Evolutionary conservation across 2,113 vertebrate species (phyloP), one percentile per base, ranked within the genome.

Genomic region (Marmota monax): DNA sequence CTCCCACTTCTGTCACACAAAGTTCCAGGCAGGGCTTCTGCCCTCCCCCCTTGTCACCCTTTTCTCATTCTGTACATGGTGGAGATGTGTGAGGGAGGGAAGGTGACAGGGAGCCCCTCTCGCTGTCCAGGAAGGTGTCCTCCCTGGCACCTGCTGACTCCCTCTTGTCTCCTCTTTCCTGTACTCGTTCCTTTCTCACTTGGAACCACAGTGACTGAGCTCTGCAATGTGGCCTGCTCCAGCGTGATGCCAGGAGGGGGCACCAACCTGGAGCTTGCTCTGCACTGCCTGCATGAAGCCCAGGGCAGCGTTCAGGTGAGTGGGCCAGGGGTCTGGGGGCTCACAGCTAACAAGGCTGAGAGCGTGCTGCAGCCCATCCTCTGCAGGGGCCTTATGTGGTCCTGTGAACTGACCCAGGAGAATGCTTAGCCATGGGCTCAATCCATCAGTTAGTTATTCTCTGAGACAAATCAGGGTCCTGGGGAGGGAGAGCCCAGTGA

Each of bases 251-350:
- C 98, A 0, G 98, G 98, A 20, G 99, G 99, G 88, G 99, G 99
- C 77, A 99, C 98, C 34, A 99, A 99, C 95, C 95, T 98, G 7
- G 99, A 99, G 96, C 97, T 99, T 0, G 98, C 98, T 0, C 96
- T 99, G 79, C 99, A 99, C 89, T 99, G 98, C 61, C 97, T 99
- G 84, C 98, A 99, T 0, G 98, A 99, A 51, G 98, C 98, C 11
- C 98, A 82, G 65, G 99, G 99, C 90, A 86, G 98, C 1, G 8
- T 98, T 39, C 91, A 98, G 98, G 99, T 99, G 85, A 98, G 98
- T 27, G 20, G 34, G 5, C 10, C 1, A 8, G 63, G n/a, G 34
- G 32, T 42, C 0, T 70, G 32, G 51, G 45, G 34, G 3, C 3
- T 27, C 5, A n/a, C 13, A 34, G 42, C 23, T 3, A 8, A 4